Conservation (phyloP, 2,797 vertebrate genomes). For the Trachops cirrhosus region DNA sequence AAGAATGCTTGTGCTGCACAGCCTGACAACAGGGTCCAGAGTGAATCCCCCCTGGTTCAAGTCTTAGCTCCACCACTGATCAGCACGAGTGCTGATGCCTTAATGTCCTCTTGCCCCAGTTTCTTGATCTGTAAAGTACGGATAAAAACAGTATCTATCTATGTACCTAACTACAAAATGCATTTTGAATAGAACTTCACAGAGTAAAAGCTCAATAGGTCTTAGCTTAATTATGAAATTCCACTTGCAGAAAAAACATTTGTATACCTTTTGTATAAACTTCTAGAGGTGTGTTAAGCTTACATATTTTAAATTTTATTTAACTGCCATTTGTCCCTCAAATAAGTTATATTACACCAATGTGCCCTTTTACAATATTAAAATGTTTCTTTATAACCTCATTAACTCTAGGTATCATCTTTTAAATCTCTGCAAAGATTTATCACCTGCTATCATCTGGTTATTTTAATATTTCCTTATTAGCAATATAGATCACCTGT, state of each 20-base stretch:
- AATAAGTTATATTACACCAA: not conserved
- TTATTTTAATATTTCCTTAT: not conserved
- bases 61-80: not conserved
- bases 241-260: not conserved
- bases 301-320: constrained; percentile 12
- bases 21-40: not conserved
- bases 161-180: not conserved
- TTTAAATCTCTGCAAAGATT: not conserved
- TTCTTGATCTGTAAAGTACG: not conserved
- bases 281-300: not conserved
- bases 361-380: not conserved
- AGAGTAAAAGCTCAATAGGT: not conserved
- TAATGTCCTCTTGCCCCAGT: not conserved
- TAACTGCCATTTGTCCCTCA: not conserved
- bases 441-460: not conserved
- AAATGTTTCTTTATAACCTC: not conserved
- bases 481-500: not conserved
- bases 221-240: not conserved
- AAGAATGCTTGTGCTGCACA: not conserved
- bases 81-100: not conserved
- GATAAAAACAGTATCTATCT: not conserved
- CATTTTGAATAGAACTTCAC: not conserved
- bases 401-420: not conserved
- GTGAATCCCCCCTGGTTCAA: not conserved
- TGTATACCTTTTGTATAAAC: not conserved